phyloP scores from a whole-genome alignment of 2,888 invertebrate genomes.

The Vanessa cardui region DNA sequence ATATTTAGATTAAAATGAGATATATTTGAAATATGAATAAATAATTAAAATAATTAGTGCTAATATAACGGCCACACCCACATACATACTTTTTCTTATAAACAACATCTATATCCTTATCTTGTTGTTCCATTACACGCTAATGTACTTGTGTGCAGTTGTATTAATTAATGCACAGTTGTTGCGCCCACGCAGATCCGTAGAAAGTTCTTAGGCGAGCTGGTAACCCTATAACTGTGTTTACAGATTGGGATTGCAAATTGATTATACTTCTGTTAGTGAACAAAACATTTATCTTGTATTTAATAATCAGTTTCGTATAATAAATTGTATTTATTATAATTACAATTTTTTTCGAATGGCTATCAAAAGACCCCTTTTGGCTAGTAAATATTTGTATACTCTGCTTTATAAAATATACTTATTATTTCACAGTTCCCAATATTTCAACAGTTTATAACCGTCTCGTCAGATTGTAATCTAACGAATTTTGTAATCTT shows the following conservation, averaged over 20 bases:
- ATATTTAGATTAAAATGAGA: too few relatives aligned
- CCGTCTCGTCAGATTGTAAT: too few relatives aligned
- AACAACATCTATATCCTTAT: conserved; percentile 47
- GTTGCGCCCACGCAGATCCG: conserved; percentile 62
- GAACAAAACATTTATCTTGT: not conserved
- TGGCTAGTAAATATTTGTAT: too few relatives aligned
- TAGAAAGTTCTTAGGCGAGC: conserved; percentile 54
- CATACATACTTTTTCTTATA: conserved; percentile 29
- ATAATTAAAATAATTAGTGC: not conserved
- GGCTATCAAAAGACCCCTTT: too few relatives aligned
- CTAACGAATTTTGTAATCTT: too few relatives aligned
- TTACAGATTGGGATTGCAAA: conserved; percentile 39
- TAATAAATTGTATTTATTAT: not conserved
- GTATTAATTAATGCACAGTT: conserved; percentile 66
- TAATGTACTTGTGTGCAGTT: conserved; percentile 54
- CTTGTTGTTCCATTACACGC: conserved; percentile 27
- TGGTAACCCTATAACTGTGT: conserved; percentile 33
- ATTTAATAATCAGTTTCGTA: not conserved
- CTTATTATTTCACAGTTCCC: too few relatives aligned
- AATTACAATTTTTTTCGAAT: too few relatives aligned
- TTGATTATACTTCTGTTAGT: conserved; percentile 35
- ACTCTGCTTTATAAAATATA: too few relatives aligned
- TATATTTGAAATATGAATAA: not conserved
- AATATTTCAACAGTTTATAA: too few relatives aligned
- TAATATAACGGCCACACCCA: not conserved